Conservation (phyloP, 2,113 vertebrate genomes). For the Serilophus lunatus region DNA sequence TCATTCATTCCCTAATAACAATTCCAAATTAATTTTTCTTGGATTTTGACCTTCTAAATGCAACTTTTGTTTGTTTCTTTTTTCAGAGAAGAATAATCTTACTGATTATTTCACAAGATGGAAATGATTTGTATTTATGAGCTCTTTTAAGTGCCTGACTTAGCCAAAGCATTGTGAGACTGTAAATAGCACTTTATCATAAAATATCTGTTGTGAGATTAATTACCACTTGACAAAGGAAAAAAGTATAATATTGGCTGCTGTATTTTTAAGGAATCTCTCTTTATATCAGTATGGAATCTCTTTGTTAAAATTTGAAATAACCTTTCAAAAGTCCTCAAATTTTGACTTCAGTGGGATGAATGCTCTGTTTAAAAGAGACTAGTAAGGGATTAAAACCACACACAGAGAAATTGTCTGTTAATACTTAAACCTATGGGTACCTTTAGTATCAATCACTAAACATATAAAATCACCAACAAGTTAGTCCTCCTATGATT, state of each 20-base stretch:
- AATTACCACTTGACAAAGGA: neutral
- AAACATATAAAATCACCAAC: neutral
- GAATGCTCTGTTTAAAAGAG: neutral
- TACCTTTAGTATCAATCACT: neutral
- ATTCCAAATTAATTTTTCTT: slow-evolving; percentile 41
- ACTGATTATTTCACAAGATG: neutral
- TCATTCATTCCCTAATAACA: neutral
- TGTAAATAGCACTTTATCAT: neutral
- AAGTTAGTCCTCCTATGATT: neutral
- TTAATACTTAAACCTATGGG: neutral
- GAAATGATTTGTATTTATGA: neutral
- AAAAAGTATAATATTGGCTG: neutral
- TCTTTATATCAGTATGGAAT: neutral
- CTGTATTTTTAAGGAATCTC: neutral
- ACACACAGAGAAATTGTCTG: too few relatives aligned
- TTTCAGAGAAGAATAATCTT: neutral
- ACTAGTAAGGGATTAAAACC: neutral
- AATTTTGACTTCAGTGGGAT: neutral
- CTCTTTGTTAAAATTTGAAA: neutral
- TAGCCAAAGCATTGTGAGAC: neutral
- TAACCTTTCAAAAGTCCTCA: neutral
- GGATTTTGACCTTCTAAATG: neutral
- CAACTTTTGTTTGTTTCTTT: neutral
- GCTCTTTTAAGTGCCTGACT: neutral
- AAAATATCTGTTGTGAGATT: neutral